Evolutionary conservation across 64 coral and sea anemone species (phyloP).

Genomic region (Trachythela sp.): DNA sequence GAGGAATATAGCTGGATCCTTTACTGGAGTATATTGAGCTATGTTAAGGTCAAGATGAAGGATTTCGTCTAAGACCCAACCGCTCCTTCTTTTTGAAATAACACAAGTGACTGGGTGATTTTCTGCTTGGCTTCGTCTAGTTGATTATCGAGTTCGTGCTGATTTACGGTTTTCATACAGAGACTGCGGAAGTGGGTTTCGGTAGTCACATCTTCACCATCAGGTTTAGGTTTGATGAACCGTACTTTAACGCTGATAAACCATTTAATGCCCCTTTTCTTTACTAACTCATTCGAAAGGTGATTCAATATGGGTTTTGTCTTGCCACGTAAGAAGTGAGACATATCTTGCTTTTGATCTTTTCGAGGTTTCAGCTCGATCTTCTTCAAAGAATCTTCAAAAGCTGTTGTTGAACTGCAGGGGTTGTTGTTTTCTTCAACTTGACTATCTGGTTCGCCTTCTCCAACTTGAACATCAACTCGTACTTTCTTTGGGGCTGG

Average conservation of each 20-base stretch:
- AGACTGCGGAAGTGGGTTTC: conserved; percentile 48
- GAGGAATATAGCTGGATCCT: neutral
- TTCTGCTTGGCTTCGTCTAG: no score
- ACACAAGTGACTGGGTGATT: neutral
- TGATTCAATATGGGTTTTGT: neutral
- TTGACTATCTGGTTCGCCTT: neutral
- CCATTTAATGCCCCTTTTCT: conserved; percentile 42
- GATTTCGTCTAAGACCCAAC: neutral
- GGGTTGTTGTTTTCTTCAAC: conserved; percentile 17
- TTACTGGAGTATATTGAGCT: neutral
- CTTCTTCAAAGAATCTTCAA: conserved; percentile 30
- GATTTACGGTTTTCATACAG: conserved; percentile 16
- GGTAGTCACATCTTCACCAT: neutral
- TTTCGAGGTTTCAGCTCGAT: neutral
- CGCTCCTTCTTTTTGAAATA: neutral
- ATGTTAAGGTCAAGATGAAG: neutral
- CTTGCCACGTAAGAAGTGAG: neutral
- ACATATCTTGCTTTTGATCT: conserved; percentile 30
- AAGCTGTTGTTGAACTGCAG: neutral
- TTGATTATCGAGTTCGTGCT: conserved; percentile 14
- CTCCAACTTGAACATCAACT: neutral
- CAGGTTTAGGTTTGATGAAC: conserved; percentile 36
- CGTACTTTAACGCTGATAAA: conserved; percentile 28
- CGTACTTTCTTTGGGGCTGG: no score
- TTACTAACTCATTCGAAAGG: neutral